Evolutionary conservation across 2,888 invertebrate species (phyloP).

Genomic region (Pollenia angustigena): DNA sequence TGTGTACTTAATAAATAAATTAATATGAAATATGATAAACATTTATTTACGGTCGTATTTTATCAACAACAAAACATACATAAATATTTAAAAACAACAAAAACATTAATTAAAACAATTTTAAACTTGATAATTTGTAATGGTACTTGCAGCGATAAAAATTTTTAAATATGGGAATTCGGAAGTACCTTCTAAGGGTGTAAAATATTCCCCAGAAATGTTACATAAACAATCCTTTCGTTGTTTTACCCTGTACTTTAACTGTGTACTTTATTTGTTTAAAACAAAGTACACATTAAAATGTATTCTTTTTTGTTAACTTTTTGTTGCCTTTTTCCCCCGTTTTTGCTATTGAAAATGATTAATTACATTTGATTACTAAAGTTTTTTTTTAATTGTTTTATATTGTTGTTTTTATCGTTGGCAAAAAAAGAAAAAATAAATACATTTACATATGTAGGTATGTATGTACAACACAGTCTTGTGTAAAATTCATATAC

Average conservation of each 20-base stretch:
- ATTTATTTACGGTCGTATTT: slow-evolving; percentile 51
- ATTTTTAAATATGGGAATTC: background rate
- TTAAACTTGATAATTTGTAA: background rate
- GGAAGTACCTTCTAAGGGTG: background rate
- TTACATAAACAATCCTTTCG: no score
- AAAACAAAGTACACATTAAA: background rate
- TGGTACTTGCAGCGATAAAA: no score
- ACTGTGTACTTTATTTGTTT: background rate
- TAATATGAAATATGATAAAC: slow-evolving; percentile 65
- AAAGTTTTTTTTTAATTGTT: slow-evolving; percentile 24
- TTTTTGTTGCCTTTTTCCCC: background rate
- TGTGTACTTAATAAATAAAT: slow-evolving; percentile 27
- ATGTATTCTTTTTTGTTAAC: slow-evolving; percentile 1
- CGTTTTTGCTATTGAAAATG: slow-evolving; percentile 47
- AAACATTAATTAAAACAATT: slow-evolving; percentile 17
- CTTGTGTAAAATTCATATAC: slow-evolving; percentile 28
- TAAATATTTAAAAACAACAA: background rate
- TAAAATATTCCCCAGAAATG: no score
- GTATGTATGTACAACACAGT: background rate
- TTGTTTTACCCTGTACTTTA: no score
- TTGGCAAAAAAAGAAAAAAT: slow-evolving; percentile 17
- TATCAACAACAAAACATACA: slow-evolving; percentile 8
- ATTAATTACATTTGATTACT: slow-evolving; percentile 62
- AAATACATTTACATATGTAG: no score
- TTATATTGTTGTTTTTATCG: slow-evolving; percentile 19